Conservation (phyloP, 2,113 vertebrate species). For the Cervus canadensis region DNA sequence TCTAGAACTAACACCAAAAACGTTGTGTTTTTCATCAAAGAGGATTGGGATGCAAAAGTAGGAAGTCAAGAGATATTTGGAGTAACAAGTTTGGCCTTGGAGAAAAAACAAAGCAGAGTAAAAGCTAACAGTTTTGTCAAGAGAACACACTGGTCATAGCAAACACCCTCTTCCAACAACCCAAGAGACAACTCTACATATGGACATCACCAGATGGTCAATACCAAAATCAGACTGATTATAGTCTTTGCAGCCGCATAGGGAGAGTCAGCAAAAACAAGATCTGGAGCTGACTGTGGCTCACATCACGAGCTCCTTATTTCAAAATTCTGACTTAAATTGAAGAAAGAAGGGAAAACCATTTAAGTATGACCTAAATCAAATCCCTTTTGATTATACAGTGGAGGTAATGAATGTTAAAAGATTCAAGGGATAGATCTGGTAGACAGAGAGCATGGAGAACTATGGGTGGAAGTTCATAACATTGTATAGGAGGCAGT, state of each 20-base stretch:
- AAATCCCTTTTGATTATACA: background rate
- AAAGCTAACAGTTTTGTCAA: background rate
- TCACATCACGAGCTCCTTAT: background rate
- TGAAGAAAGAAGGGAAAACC: background rate
- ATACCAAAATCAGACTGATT: background rate
- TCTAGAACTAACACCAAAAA: background rate
- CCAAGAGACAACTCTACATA: background rate
- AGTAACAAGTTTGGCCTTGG: background rate
- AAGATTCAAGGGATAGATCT: background rate
- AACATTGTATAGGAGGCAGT: background rate
- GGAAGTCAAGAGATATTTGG: background rate
- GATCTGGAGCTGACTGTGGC: background rate
- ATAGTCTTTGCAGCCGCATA: background rate
- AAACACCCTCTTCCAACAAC: background rate
- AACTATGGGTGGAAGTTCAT: background rate
- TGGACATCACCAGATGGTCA: background rate
- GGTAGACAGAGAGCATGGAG: background rate
- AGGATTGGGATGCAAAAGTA: background rate
- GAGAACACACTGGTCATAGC: background rate
- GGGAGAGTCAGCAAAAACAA: background rate
- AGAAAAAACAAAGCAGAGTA: background rate
- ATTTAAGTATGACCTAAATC: background rate
- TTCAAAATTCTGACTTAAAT: background rate
- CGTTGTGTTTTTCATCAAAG: background rate
- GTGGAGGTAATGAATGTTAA: background rate